Base-by-base conservation (phyloP, 2,797 vertebrate species). In the Echiichthys vipera region DNA sequence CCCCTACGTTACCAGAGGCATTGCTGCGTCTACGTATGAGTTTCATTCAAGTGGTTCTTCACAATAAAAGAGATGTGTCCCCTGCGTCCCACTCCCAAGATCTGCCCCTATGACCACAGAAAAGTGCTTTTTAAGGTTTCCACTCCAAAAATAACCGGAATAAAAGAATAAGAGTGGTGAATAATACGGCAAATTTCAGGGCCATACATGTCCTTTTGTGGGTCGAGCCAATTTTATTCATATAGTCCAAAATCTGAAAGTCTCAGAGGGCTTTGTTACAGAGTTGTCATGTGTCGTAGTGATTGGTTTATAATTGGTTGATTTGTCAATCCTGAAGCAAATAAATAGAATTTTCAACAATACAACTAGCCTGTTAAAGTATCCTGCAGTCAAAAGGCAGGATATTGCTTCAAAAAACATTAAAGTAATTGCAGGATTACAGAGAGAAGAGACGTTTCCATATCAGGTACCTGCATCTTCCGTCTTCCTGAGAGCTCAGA, bases 301-400 rank as follows among this genome's bases (percentile, higher is more conserved):
- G 29, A 59, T 42, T 20, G 58, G 18, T 77, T 64, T 58, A 39
- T 62, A 65, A 72, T 46, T 40, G 9, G 40, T 47, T 17, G 17
- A 39, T 69, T 57, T 15, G 40, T 61, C 45, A 61, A 30, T 59
- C 36, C 37, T 18, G 20, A 49, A 39, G 47, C 17, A 70, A 59
- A 70, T 53, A 11, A 63, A 63, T 65, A 3, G 4, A 63, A 62
- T 46, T 40, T 65, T 36, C 3, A 53, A 30, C 36, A 14, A n/a
- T 72, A n/a, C 66, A 75, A 65, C 24, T 65, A 17, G 20, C 14
- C 20, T 46, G 12, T 63, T 40, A n/a, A 49, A 53, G 39, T 17
- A 45, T 9, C 25, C n/a, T 71, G 54, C 32, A 39, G 54, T 69
- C 61, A 40, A 39, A 55, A 62, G 40, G 32, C 22, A 65, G 13